Base-by-base conservation (phyloP, 1,140 invertebrate species). In the Leptinotarsa undecemlineata region DNA sequence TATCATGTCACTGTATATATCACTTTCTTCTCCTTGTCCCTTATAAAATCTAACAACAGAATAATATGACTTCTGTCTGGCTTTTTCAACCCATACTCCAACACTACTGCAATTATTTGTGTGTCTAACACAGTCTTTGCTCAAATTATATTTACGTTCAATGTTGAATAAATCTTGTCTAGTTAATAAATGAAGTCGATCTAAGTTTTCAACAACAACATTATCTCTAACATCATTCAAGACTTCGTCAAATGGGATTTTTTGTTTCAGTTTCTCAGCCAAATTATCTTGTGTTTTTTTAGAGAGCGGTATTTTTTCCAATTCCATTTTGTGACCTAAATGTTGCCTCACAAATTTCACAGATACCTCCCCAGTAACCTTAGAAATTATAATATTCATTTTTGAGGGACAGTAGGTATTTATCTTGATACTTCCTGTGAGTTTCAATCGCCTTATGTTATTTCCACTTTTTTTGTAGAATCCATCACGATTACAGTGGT, bases 161-260 rank as follows among this genome's bases (percentile, higher is more conserved):
- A 62, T 62, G 21, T 62, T 62, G 13, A 19, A 21, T 21, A 62
- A 21, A 62, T 62, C 61, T 13, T 62, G 19, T 62, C 13, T 62
- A 21, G 61, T 62, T 62, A 62, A 62, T 62, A 62, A 62, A 62
- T 62, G 61, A 62, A 62, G 61, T 13, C 61, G 6, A 19, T 62
- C 61, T 62, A 62, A 62, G 19, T 62, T 62, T 19, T 21, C 21
- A 19, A 19, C 19, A 19, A 21, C n/a, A 62, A 21, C 61, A 62
- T 62, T 62, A 21, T 19, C 21, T 21, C 61, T 19, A 62, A 62
- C 61, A 8, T 62, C 61, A 62, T 62, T 62, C 13, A 62, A 62
- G 21, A 62, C 21, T 62, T 62, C 21, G 13, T 62, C 61, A 3
- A 62, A 62, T 19, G 61, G 21, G 2, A 62, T 62, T 19, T 62